Percentiles rank a stretch among this genome's conserved stretches.
These are phyloP conservation scores for Bostrychus sinensis DNA, from an alignment of 2,113 vertebrate genomes.

Conservation along the genomic window DNA sequence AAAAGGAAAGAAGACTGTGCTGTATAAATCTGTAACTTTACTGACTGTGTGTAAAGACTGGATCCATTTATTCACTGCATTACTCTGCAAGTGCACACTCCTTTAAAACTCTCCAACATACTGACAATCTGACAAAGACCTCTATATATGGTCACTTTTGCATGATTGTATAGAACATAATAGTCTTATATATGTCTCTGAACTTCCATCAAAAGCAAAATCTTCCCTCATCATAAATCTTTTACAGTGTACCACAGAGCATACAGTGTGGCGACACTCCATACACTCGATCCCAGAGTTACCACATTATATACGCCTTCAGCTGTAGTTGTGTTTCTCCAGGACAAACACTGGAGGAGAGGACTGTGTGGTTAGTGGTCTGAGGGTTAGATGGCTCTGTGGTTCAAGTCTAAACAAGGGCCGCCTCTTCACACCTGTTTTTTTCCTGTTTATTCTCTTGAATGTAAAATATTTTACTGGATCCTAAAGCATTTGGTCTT, in stretches of 20 bases:
- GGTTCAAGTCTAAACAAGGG: constrained; percentile 73
- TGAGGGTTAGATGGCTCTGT: constrained; percentile 65
- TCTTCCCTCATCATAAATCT: not conserved
- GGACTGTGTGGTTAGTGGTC: constrained; percentile 48
- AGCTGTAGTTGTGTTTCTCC: constrained; percentile 8
- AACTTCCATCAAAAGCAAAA: not conserved
- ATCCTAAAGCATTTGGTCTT: constrained; percentile 1
- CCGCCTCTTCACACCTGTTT: constrained; percentile 72
- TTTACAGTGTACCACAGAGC: constrained; percentile 4
- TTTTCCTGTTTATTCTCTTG: constrained; percentile 52
- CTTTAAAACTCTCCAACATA: no score
- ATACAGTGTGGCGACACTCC: not conserved
- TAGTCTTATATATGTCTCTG: not conserved
- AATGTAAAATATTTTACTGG: constrained; percentile 56
- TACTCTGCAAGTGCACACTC: no score
- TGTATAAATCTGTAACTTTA: no score
- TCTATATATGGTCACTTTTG: not conserved
- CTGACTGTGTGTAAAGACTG: no score
- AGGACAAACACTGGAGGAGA: constrained; percentile 25
- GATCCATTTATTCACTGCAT: no score
- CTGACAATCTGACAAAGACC: no score
- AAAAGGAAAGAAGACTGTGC: no score
- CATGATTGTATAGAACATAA: not conserved
- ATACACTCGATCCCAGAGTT: not conserved
- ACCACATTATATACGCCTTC: constrained; percentile 1